A percentile compares a stretch with the other conserved stretches of the same genome.
Evolutionary conservation across 1,140 invertebrate genomes (phyloP).

Genomic region (Anadara kagoshimensis): DNA sequence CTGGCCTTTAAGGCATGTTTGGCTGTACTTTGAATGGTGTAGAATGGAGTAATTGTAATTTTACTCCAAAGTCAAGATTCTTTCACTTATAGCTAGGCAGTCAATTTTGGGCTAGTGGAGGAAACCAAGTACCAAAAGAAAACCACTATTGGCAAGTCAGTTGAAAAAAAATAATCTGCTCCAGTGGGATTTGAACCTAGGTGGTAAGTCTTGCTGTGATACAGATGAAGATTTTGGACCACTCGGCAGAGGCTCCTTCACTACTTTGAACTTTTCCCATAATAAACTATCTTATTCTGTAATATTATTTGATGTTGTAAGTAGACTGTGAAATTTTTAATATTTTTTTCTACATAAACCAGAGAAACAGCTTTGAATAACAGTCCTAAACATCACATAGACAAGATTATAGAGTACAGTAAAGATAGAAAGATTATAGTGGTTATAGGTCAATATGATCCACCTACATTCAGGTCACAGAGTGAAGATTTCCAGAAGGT

Average conservation of each 20-base stretch:
- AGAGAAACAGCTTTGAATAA: conserved; percentile 58
- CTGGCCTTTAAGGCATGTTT: no score
- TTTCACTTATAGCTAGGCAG: no score
- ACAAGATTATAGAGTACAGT: conserved; percentile 45
- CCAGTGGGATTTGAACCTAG: no score
- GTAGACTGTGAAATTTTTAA: background rate
- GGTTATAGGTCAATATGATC: conserved; percentile 59
- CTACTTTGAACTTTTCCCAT: background rate
- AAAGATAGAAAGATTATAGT: conserved; percentile 53
- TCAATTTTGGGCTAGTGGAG: no score
- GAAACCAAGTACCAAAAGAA: no score
- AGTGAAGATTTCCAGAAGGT: conserved; percentile 60
- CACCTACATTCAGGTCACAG: conserved; percentile 58
- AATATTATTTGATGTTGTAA: background rate
- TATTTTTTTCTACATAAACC: background rate
- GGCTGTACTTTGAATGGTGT: no score
- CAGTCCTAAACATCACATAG: conserved; percentile 53
- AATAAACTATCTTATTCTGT: background rate
- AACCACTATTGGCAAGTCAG: no score
- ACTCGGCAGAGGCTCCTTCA: background rate
- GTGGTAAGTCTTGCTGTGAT: background rate
- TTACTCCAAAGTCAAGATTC: no score
- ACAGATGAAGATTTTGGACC: background rate
- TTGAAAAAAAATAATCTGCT: no score
- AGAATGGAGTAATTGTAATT: no score